These are phyloP conservation scores for Zaprionus africanus DNA, from an alignment of 1,140 invertebrate genomes.

Conservation along the genomic window DNA sequence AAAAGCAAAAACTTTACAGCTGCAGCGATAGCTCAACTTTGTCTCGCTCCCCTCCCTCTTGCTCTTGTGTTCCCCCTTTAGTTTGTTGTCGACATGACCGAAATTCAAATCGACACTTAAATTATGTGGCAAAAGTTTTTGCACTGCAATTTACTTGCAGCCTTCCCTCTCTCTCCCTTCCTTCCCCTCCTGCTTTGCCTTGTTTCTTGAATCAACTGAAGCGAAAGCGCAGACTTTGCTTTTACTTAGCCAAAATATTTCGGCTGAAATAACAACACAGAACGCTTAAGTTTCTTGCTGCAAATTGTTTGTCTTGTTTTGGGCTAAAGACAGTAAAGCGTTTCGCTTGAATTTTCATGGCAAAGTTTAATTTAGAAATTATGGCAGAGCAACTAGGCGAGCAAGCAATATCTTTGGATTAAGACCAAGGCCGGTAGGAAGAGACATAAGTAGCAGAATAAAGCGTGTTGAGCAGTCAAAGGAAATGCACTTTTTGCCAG, in stretches of 20 bases:
- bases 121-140: slow-evolving; percentile 41
- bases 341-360: slow-evolving; percentile 16
- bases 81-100: slow-evolving; percentile 23
- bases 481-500: neutral
- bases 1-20: slow-evolving; percentile 27
- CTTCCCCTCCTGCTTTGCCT: neutral
- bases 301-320: slow-evolving; percentile 29
- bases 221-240: slow-evolving; percentile 31
- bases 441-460: slow-evolving; percentile 3
- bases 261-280: slow-evolving; percentile 18
- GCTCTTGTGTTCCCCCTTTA: neutral
- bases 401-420: slow-evolving; percentile 5
- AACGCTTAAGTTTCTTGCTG: slow-evolving; percentile 33
- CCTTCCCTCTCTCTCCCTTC: neutral
- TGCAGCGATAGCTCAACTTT: neutral
- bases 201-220: neutral
- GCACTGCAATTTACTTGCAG: slow-evolving; percentile 34
- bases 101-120: slow-evolving; percentile 47
- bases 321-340: slow-evolving; percentile 5
- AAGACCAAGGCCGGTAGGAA: neutral
- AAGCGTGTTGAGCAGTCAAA: neutral
- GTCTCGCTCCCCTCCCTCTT: neutral
- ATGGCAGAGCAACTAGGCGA: neutral
- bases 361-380: slow-evolving; percentile 3
- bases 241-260: slow-evolving; percentile 36